Base-by-base conservation (phyloP, 2,113 vertebrate species). In the Galemys pyrenaicus region DNA sequence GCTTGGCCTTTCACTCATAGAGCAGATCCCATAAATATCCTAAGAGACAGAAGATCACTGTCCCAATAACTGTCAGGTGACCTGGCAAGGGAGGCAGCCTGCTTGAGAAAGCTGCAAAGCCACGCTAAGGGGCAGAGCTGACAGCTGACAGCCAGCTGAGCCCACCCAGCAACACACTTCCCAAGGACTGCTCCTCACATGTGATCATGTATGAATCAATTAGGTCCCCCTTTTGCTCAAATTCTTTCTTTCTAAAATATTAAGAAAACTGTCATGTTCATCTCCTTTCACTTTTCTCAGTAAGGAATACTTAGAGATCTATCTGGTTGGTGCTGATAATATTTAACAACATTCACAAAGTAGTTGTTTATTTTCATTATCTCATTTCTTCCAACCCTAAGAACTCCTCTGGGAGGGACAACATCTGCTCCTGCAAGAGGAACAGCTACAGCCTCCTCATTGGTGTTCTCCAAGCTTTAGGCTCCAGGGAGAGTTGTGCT, bases 281-380 rank as follows among this genome's bases (percentile, higher is more conserved):
- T 54, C 28, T 73, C 62, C 16, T 64, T 87, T 75, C 83, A 60
- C 44, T 81, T 83, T 87, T 64, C 86, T 87, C 32, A 81, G 49
- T 78, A 39, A 83, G 73, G 19, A 67, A 41, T 22, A 64, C 32
- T 62, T 92, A 73, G 54, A 46, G 54, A 46, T 32, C 41, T 89
- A 13, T 75, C 13, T 15, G 62, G 49, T 51, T 96, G 62, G 49
- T 39, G 26, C 56, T 56, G 86, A 62, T 85, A 28, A 56, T 75
- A 79, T 94, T 84, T 93, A 83, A 93, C 80, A 93, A 56, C 32
- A 51, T 64, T 96, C 87, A 92, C 64, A 74, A 73, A 96, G 28
- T 68, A 89, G 26, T 87, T 73, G 75, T 95, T 92, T 95, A 94
- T 95, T 96, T 93, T 96, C 86, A 97, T 96, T 93, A 78, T 84